These are phyloP conservation scores for Spea multiplicata DNA, from an alignment of 2,113 vertebrate genomes.

Conservation along the genomic window DNA sequence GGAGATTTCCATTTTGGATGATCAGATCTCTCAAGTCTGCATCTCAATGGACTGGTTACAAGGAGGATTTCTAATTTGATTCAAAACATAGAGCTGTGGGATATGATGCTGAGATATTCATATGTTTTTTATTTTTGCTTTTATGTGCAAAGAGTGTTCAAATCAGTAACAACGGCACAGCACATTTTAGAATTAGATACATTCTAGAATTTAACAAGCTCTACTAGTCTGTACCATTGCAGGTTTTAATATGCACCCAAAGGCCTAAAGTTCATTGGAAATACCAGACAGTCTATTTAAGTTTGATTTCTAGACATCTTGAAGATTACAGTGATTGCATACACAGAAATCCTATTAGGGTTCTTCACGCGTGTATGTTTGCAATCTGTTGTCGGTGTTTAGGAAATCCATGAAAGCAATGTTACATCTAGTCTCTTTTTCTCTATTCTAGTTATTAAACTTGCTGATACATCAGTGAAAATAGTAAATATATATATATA, in stretches of 20 bases:
- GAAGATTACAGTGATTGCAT: background rate
- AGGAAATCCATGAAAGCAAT: constrained; percentile 5
- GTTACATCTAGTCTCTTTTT: constrained; percentile 13
- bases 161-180: background rate
- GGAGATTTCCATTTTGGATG: too few species aligned
- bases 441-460: background rate
- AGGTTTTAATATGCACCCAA: background rate
- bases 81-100: too few species aligned
- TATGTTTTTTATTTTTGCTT: too few species aligned
- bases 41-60: too few species aligned
- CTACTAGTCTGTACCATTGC: background rate
- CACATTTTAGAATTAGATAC: background rate
- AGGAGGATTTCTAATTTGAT: too few species aligned
- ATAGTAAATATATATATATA: background rate
- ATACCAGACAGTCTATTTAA: background rate
- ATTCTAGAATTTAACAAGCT: background rate
- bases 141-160: too few species aligned
- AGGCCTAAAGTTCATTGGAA: background rate
- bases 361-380: constrained; percentile 24
- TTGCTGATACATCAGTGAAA: background rate
- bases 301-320: background rate
- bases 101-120: too few species aligned
- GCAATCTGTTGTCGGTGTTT: constrained; percentile 21
- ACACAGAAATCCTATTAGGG: background rate
- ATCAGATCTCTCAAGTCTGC: too few species aligned